Evolutionary conservation across 2,797 vertebrate species (phyloP).

Genomic region (Lutra lutra): DNA sequence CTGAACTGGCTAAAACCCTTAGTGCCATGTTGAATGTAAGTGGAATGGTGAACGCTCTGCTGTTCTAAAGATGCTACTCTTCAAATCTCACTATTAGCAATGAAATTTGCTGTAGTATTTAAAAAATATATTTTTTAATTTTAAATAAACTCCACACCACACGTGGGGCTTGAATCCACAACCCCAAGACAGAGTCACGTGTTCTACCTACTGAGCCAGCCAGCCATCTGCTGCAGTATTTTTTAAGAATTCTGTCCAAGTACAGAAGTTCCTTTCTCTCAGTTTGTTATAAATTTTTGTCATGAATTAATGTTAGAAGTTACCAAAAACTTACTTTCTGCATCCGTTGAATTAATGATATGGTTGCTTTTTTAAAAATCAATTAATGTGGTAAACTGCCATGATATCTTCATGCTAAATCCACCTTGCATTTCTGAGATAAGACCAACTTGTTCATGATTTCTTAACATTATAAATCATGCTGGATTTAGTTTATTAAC

Average conservation of each 20-base stretch:
- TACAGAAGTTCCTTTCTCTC: neutral
- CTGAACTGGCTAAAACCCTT: neutral
- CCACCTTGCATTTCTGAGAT: neutral
- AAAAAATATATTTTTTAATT: neutral
- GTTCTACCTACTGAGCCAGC: neutral
- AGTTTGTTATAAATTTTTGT: neutral
- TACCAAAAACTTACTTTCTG: neutral
- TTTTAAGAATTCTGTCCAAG: neutral
- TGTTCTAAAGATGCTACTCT: neutral
- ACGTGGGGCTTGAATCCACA: neutral
- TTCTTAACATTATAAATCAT: neutral
- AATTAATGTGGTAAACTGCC: neutral
- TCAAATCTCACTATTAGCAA: neutral
- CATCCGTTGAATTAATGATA: neutral
- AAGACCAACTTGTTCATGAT: neutral
- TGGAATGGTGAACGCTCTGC: fast-evolving
- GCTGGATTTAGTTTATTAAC: neutral
- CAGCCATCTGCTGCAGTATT: neutral
- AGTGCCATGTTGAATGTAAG: neutral
- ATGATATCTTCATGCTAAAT: neutral
- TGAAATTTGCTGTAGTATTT: neutral
- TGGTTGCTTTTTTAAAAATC: neutral
- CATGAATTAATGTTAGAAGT: neutral
- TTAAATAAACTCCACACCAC: neutral
- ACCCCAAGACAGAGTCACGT: neutral